These are phyloP conservation scores for Cathartes aura DNA, from an alignment of 2,113 vertebrate species.

Conservation along the genomic window DNA sequence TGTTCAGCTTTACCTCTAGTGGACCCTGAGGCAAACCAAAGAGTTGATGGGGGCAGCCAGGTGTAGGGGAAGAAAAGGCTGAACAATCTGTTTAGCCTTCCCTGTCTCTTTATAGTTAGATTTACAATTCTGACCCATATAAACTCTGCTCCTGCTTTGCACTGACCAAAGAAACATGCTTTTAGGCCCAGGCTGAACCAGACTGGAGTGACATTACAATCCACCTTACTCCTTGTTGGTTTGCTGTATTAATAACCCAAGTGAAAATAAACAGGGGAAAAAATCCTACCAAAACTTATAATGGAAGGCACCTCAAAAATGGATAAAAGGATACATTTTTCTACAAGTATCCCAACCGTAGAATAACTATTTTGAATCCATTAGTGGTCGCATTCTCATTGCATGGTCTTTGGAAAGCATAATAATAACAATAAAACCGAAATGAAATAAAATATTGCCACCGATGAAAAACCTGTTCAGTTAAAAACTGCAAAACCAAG, in stretches of 20 bases:
- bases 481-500: slow-evolving; percentile 31
- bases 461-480: slow-evolving; percentile 57
- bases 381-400: slow-evolving; percentile 14
- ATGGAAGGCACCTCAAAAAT: neutral
- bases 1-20: neutral
- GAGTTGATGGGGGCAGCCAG: neutral
- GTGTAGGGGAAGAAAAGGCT: neutral
- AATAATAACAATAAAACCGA: neutral
- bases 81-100: neutral
- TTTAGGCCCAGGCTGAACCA: neutral
- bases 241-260: neutral
- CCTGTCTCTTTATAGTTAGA: neutral
- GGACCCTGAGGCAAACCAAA: neutral
- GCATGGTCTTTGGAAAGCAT: neutral
- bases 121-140: neutral
- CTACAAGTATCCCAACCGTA: neutral
- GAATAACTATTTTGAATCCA: neutral
- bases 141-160: neutral
- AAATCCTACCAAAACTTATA: neutral
- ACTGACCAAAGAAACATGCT: neutral
- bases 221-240: neutral
- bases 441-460: slow-evolving; percentile 70
- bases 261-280: neutral
- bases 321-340: neutral
- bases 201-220: neutral